A percentile compares a stretch with the other conserved stretches of the same genome.
Conservation (phyloP, 1,140 invertebrate species). For the Harpegnathos saltator region DNA sequence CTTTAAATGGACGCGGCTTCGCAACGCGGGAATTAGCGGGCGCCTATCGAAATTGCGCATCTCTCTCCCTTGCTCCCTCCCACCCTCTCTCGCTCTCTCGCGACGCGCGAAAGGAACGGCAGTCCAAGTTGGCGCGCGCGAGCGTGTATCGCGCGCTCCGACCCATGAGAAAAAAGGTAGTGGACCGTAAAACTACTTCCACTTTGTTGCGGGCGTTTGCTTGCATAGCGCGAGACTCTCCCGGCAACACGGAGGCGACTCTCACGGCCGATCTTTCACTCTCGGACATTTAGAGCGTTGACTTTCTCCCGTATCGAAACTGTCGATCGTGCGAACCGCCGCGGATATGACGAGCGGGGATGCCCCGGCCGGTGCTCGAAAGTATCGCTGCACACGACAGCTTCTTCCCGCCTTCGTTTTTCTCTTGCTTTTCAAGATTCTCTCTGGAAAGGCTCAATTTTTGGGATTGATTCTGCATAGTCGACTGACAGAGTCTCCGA, state of each 20-base stretch:
- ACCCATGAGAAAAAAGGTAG: slow-evolving; percentile 57
- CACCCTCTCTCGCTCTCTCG: neutral
- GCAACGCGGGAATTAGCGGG: slow-evolving; percentile 32
- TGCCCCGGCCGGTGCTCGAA: neutral
- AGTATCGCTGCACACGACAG: neutral
- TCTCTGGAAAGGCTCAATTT: too few relatives aligned
- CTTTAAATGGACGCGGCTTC: slow-evolving; percentile 18
- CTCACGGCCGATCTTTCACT: slow-evolving; percentile 74
- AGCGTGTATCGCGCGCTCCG: slow-evolving; percentile 10
- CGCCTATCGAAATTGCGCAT: slow-evolving; percentile 44
- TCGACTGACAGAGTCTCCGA: too few relatives aligned
- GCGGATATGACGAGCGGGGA: slow-evolving; percentile 53
- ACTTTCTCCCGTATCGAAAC: slow-evolving; percentile 74
- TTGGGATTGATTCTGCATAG: too few relatives aligned
- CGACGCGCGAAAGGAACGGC: slow-evolving; percentile 41
- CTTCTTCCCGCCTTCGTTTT: too few relatives aligned
- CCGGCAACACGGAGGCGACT: slow-evolving; percentile 59
- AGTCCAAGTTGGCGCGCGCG: slow-evolving; percentile 22
- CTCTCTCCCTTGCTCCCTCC: neutral
- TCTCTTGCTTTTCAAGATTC: too few relatives aligned
- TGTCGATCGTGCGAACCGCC: slow-evolving; percentile 72
- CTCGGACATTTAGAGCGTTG: slow-evolving; percentile 75
- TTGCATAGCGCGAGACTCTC: slow-evolving; percentile 49
- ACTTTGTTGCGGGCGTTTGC: slow-evolving; percentile 63
- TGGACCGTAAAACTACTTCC: slow-evolving; percentile 56